Conservation (phyloP, 2,797 vertebrate genomes). For the Oreochromis grahami region DNA sequence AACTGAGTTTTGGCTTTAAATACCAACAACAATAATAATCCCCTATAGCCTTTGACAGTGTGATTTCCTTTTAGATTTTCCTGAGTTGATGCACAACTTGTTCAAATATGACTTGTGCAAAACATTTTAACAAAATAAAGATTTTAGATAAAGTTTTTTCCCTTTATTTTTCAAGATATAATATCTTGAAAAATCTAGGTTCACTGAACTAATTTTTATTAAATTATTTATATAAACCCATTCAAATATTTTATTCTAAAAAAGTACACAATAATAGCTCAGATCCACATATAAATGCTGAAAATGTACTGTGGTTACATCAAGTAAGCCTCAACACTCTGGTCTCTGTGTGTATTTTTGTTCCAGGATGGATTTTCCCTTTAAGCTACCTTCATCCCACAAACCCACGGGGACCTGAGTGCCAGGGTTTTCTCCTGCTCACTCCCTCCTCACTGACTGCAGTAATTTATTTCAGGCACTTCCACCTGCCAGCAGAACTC, state of each 20-base stretch:
- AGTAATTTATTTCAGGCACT: constrained; percentile 72
- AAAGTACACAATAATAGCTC: neutral
- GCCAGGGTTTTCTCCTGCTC: constrained; percentile 23
- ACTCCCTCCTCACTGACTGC: constrained; percentile 13
- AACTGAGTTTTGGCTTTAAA: neutral
- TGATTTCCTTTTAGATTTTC: neutral
- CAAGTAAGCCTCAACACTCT: neutral
- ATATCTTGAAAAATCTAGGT: neutral
- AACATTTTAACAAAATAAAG: neutral
- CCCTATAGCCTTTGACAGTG: neutral
- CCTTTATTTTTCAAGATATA: neutral
- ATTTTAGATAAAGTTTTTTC: neutral
- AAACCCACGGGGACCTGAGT: constrained; percentile 19
- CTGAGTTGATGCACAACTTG: neutral
- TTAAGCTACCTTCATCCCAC: constrained; percentile 38
- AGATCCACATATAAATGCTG: neutral
- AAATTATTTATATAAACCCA: neutral
- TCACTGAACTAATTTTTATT: neutral
- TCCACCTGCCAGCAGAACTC: constrained; percentile 74
- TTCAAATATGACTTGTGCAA: neutral
- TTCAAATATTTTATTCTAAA: neutral
- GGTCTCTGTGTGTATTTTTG: constrained; percentile 18
- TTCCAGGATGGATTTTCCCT: constrained; percentile 26
- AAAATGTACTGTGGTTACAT: neutral
- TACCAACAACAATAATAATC: neutral